A percentile compares a stretch with the other conserved stretches of the same genome.
phyloP scores from a whole-genome alignment of 2,888 invertebrate genomes.

The Patella pellucida region DNA sequence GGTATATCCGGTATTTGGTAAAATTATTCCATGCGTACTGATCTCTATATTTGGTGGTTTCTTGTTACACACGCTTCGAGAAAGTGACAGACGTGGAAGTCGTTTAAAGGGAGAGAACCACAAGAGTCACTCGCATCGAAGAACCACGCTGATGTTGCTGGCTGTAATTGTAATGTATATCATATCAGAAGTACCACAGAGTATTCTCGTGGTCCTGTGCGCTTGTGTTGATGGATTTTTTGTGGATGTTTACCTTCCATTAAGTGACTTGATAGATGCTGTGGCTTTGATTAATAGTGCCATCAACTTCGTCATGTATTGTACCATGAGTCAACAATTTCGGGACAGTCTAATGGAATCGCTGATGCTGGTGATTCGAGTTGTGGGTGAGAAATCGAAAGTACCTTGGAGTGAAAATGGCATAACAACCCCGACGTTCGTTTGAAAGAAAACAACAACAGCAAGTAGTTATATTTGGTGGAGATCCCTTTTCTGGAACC shows the following conservation, averaged over 20 bases:
- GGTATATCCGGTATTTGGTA: conserved; percentile 92
- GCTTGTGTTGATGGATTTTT: conserved; percentile 78
- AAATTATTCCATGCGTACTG: conserved; percentile 89
- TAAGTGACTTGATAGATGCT: conserved; percentile 86
- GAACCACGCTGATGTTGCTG: conserved; percentile 90
- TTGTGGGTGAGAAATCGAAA: conserved; percentile 10
- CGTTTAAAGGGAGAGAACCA: conserved; percentile 47
- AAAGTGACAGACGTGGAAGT: conserved; percentile 50
- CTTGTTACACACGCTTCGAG: conserved; percentile 69
- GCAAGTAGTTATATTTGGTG: too few relatives aligned
- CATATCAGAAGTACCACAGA: conserved; percentile 78
- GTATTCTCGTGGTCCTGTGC: conserved; percentile 37
- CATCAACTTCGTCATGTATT: conserved; percentile 92
- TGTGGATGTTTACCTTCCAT: conserved; percentile 74
- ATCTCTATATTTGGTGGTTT: conserved; percentile 79
- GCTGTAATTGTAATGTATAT: conserved; percentile 82
- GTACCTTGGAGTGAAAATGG: conserved; percentile 13
- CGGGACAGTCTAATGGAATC: conserved; percentile 76
- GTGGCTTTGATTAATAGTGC: conserved; percentile 89
- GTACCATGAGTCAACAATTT: conserved; percentile 93
- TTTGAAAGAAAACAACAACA: not conserved
- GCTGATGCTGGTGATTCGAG: conserved; percentile 68
- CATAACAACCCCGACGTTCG: conserved; percentile 10
- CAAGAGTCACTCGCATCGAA: conserved; percentile 71
- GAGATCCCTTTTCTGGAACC: too few relatives aligned